phyloP scores from a whole-genome alignment of 2,113 vertebrate species.

The Cyanoramphus novaezelandiae region DNA sequence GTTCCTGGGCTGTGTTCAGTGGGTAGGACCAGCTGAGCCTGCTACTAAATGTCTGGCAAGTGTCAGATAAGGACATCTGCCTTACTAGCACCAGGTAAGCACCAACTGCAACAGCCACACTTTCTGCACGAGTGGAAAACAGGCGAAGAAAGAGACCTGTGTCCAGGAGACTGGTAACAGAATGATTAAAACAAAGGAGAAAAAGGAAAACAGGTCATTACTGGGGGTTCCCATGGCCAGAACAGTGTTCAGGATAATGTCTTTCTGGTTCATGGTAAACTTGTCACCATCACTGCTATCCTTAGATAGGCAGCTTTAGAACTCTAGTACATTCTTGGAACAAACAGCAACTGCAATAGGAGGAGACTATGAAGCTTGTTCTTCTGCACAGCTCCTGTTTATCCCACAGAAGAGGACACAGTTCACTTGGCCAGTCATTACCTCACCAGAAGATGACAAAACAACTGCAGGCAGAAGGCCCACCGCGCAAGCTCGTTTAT shows the following conservation, averaged over 20 bases:
- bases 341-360: background rate
- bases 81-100: background rate
- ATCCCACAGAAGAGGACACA: background rate
- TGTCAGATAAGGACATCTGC: background rate
- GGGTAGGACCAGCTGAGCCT: background rate
- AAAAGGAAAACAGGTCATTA: background rate
- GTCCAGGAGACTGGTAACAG: background rate
- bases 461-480: background rate
- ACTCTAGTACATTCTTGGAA: background rate
- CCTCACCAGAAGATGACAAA: background rate
- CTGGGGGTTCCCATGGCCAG: background rate
- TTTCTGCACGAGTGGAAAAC: background rate
- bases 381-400: background rate
- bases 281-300: background rate
- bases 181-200: background rate
- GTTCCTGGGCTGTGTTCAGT: background rate
- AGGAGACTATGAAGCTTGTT: background rate
- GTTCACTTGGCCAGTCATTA: background rate
- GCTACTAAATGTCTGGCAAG: background rate
- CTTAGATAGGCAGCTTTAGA: background rate
- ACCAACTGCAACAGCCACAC: background rate
- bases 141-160: background rate
- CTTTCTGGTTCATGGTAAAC: background rate
- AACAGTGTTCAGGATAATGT: background rate
- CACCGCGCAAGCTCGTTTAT: slow-evolving; percentile 64